These are phyloP conservation scores for Numenius arquata DNA, from an alignment of 2,113 vertebrate genomes.

Conservation along the genomic window DNA sequence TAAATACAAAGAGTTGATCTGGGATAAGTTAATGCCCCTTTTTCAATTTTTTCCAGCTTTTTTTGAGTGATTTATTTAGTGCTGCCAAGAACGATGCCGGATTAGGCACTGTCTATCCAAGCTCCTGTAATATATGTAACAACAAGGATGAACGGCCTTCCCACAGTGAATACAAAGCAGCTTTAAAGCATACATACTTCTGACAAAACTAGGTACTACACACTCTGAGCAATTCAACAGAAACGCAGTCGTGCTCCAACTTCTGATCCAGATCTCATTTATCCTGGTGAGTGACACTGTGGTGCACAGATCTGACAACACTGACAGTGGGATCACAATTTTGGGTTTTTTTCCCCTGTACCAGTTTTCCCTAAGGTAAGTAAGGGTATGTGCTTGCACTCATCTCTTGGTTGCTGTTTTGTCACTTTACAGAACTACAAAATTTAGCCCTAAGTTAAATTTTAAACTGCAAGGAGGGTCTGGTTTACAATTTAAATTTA, in stretches of 20 bases:
- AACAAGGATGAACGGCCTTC: background rate
- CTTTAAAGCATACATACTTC: background rate
- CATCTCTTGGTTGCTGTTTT: background rate
- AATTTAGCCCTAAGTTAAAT: background rate
- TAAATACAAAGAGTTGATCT: background rate
- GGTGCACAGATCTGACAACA: background rate
- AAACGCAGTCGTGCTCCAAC: background rate
- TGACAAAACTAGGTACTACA: background rate
- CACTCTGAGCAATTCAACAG: background rate
- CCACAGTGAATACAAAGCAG: background rate
- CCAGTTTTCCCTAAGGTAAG: background rate
- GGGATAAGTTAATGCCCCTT: background rate
- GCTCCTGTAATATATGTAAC: background rate
- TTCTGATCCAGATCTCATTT: background rate
- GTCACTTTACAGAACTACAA: background rate
- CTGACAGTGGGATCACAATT: background rate
- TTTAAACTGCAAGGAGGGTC: background rate
- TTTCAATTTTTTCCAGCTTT: background rate
- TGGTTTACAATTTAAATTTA: background rate
- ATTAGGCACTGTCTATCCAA: background rate
- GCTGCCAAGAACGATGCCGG: background rate
- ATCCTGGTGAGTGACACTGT: background rate
- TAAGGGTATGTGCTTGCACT: background rate
- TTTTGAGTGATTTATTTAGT: background rate
- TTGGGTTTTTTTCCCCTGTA: accelerated